Conservation (phyloP, 2,888 invertebrate species). For the Perizoma affinitatum region DNA sequence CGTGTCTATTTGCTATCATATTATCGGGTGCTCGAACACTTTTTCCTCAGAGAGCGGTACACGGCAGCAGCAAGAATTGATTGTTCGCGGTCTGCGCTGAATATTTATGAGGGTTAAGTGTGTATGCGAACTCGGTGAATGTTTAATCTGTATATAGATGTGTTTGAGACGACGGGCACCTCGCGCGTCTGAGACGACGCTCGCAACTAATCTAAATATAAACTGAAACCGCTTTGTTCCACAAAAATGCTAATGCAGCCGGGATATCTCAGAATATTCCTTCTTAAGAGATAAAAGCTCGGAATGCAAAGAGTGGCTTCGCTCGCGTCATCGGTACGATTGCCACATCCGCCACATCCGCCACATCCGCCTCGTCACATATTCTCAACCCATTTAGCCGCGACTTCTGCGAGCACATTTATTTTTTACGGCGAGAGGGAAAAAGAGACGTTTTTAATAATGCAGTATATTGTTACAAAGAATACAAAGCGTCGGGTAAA, state of each 20-base stretch:
- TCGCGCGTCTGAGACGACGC: slow-evolving; percentile 19
- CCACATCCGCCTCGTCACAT: slow-evolving; percentile 55
- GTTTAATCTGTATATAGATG: slow-evolving; percentile 79
- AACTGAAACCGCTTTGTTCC: slow-evolving; percentile 26
- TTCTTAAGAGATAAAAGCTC: slow-evolving; percentile 53
- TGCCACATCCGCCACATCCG: slow-evolving; percentile 54
- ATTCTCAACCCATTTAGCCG: slow-evolving; percentile 58
- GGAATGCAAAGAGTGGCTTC: slow-evolving; percentile 47
- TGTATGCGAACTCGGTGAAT: slow-evolving; percentile 81
- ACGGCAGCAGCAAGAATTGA: slow-evolving; percentile 75
- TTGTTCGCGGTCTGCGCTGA: slow-evolving; percentile 76
- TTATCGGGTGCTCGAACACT: slow-evolving; percentile 73
- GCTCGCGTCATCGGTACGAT: slow-evolving; percentile 54
- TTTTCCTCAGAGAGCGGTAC: slow-evolving; percentile 63
- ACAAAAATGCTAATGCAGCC: slow-evolving; percentile 46
- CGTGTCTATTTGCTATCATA: slow-evolving; percentile 71
- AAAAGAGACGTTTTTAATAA: slow-evolving; percentile 74
- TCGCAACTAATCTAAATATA: slow-evolving; percentile 31
- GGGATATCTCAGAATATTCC: slow-evolving; percentile 41
- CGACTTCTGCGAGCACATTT: slow-evolving; percentile 57
- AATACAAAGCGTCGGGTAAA: slow-evolving; percentile 67
- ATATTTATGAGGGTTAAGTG: slow-evolving; percentile 83
- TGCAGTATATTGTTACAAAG: slow-evolving; percentile 75
- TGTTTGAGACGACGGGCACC: slow-evolving; percentile 33
- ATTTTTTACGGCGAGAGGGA: slow-evolving; percentile 62